Conservation (phyloP, 2,797 vertebrate genomes). For the Brachyalestes nurse region DNA sequence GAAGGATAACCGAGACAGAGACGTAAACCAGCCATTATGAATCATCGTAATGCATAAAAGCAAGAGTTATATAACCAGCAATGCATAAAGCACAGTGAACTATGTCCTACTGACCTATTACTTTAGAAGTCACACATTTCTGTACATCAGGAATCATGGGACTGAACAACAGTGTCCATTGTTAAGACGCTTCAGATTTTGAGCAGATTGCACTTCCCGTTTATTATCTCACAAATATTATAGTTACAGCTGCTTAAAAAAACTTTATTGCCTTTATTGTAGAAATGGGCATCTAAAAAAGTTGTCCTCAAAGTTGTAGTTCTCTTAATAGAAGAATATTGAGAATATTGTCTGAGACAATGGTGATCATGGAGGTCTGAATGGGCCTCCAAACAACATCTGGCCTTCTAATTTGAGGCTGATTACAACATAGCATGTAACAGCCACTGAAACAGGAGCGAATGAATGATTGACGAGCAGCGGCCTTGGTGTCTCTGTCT, state of each 20-base stretch:
- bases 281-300: not conserved
- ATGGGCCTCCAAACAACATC: slow-evolving; percentile 30
- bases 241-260: not conserved
- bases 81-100: not conserved
- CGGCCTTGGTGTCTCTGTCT: slow-evolving; percentile 4
- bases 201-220: not conserved
- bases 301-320: slow-evolving; percentile 2
- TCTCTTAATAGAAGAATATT: slow-evolving; percentile 4
- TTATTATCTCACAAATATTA: not conserved
- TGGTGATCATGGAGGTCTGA: not conserved
- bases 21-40: too few species aligned
- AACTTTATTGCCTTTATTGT: not conserved
- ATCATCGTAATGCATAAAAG: too few species aligned
- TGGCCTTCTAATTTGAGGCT: slow-evolving; percentile 31
- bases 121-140: not conserved
- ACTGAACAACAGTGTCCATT: not conserved
- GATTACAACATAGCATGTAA: slow-evolving; percentile 20
- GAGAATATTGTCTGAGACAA: slow-evolving; percentile 11
- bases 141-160: not conserved
- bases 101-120: not conserved
- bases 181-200: not conserved
- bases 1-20: not conserved
- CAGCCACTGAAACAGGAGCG: slow-evolving; percentile 18
- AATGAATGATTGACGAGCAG: slow-evolving; percentile 37
- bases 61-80: too few species aligned